Evolutionary conservation across 2,888 invertebrate species (phyloP).

Genomic region (Diadegma fenestrale): DNA sequence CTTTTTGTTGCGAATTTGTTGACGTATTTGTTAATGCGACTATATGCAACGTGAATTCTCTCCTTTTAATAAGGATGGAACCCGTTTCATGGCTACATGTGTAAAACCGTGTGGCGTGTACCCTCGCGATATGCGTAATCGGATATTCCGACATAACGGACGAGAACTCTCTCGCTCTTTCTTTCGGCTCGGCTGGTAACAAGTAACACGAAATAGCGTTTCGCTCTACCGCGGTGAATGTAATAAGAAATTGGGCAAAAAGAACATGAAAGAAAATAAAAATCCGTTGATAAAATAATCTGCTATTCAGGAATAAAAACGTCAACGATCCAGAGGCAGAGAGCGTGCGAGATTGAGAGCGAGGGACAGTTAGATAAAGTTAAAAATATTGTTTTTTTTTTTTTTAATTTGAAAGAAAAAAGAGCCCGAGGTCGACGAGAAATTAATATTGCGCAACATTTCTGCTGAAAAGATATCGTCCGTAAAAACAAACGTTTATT

Average conservation of each 20-base stretch:
- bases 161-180: slow-evolving; percentile 42
- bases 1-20: background rate
- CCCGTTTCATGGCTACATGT: slow-evolving; percentile 67
- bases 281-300: slow-evolving; percentile 42
- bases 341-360: background rate
- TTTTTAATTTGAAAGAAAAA: slow-evolving; percentile 18
- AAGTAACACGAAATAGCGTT: slow-evolving; percentile 42
- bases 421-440: slow-evolving; percentile 33
- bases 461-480: slow-evolving; percentile 8
- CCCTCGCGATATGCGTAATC: slow-evolving; percentile 72
- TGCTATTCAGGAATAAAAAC: slow-evolving; percentile 14
- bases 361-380: background rate
- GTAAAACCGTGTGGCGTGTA: slow-evolving; percentile 69
- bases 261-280: slow-evolving; percentile 42
- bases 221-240: slow-evolving; percentile 44
- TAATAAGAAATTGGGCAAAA: slow-evolving; percentile 49
- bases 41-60: slow-evolving; percentile 52
- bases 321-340: background rate
- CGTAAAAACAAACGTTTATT: slow-evolving; percentile 19
- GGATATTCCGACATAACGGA: slow-evolving; percentile 71
- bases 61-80: slow-evolving; percentile 67
- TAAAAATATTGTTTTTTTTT: background rate
- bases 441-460: slow-evolving; percentile 29
- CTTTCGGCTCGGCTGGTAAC: slow-evolving; percentile 30
- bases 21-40: slow-evolving; percentile 2